Evolutionary conservation across 2,797 vertebrate genomes (phyloP).

Genomic region (Melopsittacus undulatus): DNA sequence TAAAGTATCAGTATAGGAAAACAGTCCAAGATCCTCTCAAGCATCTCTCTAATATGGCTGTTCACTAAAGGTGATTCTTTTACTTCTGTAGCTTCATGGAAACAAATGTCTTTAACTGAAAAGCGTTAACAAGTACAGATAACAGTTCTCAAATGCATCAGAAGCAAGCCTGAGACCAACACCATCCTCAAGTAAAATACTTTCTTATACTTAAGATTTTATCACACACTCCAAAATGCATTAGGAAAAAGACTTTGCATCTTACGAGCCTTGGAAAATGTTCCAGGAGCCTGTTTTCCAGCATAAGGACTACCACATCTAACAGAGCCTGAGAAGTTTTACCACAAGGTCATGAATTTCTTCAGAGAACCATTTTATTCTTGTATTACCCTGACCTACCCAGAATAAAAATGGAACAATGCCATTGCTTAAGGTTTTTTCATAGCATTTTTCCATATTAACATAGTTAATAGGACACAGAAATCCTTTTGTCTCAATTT

Average conservation of each 20-base stretch:
- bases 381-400: conserved; percentile 5
- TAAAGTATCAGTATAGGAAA: not conserved
- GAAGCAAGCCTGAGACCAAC: not conserved
- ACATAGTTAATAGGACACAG: not conserved
- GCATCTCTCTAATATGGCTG: not conserved
- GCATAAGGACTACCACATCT: conserved; percentile 38
- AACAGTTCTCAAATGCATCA: not conserved
- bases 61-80: not conserved
- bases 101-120: not conserved
- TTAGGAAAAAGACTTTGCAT: conserved; percentile 1
- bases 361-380: conserved; percentile 24
- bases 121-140: not conserved
- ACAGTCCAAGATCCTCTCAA: not conserved
- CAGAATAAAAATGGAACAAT: conserved; percentile 9
- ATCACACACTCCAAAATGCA: not conserved
- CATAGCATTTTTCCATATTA: conserved; percentile 42
- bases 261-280: not conserved
- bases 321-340: conserved; percentile 20
- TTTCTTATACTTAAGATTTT: not conserved
- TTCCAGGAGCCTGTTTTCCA: conserved; percentile 26
- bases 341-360: conserved; percentile 6
- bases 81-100: not conserved
- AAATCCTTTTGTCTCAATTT: conserved; percentile 29
- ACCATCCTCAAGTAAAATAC: not conserved
- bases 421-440: conserved; percentile 15